These are phyloP conservation scores for Halictus quadricinctus DNA, from an alignment of 2,888 invertebrate genomes.

Conservation along the genomic window DNA sequence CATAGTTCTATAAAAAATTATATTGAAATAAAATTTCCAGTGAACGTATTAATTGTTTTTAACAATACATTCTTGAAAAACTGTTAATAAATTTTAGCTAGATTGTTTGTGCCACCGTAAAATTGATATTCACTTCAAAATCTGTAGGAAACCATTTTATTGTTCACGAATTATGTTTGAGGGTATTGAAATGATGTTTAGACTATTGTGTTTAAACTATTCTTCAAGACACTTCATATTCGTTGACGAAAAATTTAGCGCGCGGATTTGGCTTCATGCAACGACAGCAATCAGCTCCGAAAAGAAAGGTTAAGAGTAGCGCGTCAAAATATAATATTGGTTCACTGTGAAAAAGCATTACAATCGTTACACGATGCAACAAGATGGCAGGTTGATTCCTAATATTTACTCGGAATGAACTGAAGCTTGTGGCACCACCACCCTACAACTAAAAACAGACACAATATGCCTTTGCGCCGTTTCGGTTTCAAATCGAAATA, in stretches of 20 bases:
- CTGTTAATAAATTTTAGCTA: not conserved
- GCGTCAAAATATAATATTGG: slow-evolving; percentile 73
- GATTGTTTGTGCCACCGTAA: not conserved
- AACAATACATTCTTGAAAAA: not conserved
- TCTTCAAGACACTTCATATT: slow-evolving; percentile 18
- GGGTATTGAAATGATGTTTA: not conserved
- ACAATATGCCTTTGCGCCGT: slow-evolving; percentile 31
- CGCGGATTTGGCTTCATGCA: slow-evolving; percentile 62
- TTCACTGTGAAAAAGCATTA: slow-evolving; percentile 81
- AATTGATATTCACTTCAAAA: not conserved
- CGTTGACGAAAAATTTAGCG: slow-evolving; percentile 18
- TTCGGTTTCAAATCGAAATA: not conserved
- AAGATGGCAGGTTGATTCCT: slow-evolving; percentile 62
- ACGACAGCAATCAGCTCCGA: slow-evolving; percentile 62
- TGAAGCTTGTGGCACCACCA: slow-evolving; percentile 68
- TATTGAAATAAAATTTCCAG: not conserved
- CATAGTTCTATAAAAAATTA: not conserved
- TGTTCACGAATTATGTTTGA: not conserved
- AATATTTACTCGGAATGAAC: slow-evolving; percentile 62
- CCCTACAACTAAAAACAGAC: slow-evolving; percentile 58
- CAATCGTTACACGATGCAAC: slow-evolving; percentile 66
- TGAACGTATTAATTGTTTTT: not conserved
- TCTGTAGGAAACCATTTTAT: not conserved
- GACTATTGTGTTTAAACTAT: not conserved
- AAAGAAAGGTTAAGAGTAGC: slow-evolving; percentile 66